phyloP scores from a whole-genome alignment of 2,113 vertebrate species.

The Aythya baeri region DNA sequence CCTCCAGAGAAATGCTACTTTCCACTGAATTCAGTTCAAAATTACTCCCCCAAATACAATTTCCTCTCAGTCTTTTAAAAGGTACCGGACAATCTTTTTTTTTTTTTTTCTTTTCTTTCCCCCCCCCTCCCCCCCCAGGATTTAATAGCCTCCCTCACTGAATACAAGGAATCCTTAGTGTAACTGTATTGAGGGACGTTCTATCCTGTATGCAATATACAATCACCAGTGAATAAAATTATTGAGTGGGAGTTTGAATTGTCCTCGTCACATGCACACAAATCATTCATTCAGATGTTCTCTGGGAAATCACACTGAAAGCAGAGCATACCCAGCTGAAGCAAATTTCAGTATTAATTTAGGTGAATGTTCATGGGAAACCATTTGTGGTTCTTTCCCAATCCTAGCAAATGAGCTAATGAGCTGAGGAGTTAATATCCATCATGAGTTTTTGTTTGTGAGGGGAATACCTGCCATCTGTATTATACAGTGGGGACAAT shows the following conservation, averaged over 20 bases:
- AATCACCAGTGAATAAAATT: background rate
- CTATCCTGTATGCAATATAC: background rate
- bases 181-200: background rate
- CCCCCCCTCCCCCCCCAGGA: background rate
- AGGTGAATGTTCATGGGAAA: background rate
- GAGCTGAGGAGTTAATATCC: background rate
- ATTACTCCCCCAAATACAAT: background rate
- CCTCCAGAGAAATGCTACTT: background rate
- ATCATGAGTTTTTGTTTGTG: accelerated
- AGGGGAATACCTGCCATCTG: background rate
- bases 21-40: background rate
- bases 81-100: background rate
- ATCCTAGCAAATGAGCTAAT: background rate
- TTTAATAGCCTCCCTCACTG: background rate
- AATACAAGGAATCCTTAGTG: background rate
- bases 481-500: background rate
- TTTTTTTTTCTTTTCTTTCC: background rate
- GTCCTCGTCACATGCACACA: background rate
- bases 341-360: background rate
- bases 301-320: background rate
- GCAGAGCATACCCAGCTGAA: background rate
- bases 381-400: background rate
- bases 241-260: background rate
- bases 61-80: background rate
- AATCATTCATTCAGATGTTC: background rate